Conservation (phyloP, 2,888 invertebrate genomes). For the Chaitophorus viminalis region DNA sequence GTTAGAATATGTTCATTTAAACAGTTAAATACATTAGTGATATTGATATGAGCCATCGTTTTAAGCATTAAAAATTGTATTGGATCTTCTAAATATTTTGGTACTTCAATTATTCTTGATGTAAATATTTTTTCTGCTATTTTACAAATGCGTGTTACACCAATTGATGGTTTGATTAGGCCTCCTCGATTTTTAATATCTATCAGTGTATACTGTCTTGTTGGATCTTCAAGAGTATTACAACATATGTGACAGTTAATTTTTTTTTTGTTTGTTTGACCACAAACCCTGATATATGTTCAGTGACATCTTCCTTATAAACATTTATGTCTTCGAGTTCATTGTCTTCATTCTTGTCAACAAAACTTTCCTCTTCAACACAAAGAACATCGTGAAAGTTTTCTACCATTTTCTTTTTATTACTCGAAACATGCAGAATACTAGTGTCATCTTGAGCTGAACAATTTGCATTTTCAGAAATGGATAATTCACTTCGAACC, state of each 20-base stretch:
- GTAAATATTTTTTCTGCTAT: not conserved
- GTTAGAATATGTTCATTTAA: constrained; percentile 16
- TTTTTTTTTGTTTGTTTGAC: not conserved
- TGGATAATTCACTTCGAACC: not conserved
- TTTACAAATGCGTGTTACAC: not conserved
- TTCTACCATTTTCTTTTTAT: not conserved
- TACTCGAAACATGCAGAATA: not conserved
- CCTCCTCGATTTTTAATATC: constrained; percentile 24
- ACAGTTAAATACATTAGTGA: not conserved
- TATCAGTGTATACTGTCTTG: not conserved
- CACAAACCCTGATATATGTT: not conserved
- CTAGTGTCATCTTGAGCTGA: not conserved
- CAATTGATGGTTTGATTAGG: not conserved
- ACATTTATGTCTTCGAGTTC: not conserved
- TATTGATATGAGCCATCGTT: not conserved
- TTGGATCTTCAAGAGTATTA: too few relatives aligned
- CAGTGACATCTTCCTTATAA: not conserved
- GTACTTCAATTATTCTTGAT: not conserved
- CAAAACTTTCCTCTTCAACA: not conserved
- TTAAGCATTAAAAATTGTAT: not conserved
- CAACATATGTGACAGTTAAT: not conserved
- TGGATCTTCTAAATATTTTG: not conserved
- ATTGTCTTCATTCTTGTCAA: too few relatives aligned
- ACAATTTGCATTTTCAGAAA: not conserved
- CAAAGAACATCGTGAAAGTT: not conserved